These are phyloP conservation scores for Anoplolepis gracilipes DNA, from an alignment of 1,140 invertebrate genomes.

Conservation along the genomic window DNA sequence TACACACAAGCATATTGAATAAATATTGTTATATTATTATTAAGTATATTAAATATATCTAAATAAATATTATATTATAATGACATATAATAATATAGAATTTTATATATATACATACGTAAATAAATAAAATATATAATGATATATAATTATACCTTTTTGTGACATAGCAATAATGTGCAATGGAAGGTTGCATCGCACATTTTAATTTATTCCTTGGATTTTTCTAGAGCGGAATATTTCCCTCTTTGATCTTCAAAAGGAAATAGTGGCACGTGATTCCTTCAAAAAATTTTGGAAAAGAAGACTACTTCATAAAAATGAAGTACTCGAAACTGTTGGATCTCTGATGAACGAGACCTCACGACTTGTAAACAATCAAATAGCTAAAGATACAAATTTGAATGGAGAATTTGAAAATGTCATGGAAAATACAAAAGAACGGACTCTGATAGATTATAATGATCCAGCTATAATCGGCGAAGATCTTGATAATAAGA, in stretches of 20 bases:
- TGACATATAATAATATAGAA: no score
- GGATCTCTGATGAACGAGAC: background rate
- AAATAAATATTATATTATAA: no score
- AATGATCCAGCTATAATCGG: constrained; percentile 39
- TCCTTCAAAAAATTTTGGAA: constrained; percentile 9
- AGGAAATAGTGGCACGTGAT: background rate
- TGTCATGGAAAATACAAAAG: background rate
- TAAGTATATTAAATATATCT: no score
- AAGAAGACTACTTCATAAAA: constrained; percentile 1
- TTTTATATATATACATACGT: no score
- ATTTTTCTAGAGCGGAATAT: background rate
- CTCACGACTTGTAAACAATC: no score
- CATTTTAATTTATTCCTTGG: background rate
- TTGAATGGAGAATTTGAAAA: background rate
- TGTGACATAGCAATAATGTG: background rate
- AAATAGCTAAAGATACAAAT: background rate
- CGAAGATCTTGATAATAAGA: constrained; percentile 28
- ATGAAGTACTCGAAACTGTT: background rate
- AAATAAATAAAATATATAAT: background rate
- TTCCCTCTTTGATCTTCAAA: background rate
- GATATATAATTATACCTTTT: background rate
- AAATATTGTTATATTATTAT: no score
- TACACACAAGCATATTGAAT: no score
- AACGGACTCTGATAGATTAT: constrained; percentile 45
- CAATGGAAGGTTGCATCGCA: background rate